These are phyloP conservation scores for Lamellibrachia luymesi DNA, from an alignment of 1,140 invertebrate species.

Conservation along the genomic window DNA sequence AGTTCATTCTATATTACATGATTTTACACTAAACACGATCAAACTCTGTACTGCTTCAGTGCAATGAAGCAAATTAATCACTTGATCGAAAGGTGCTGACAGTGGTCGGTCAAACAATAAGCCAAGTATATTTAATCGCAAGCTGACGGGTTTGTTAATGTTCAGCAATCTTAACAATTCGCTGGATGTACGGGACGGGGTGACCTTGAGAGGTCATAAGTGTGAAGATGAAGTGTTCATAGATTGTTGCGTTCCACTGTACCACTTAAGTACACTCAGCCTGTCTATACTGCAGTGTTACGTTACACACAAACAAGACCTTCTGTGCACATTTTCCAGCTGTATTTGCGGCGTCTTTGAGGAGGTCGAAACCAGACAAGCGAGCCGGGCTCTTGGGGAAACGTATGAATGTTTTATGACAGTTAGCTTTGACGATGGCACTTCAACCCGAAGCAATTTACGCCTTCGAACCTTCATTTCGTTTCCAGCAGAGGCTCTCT, in stretches of 20 bases:
- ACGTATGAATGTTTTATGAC: background rate
- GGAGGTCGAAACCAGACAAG: background rate
- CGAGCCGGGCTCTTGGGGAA: background rate
- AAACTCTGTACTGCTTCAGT: too few relatives aligned
- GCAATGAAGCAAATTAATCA: too few relatives aligned
- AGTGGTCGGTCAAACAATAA: too few relatives aligned
- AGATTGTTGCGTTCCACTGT: background rate
- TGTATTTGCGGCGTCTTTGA: background rate
- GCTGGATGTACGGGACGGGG: background rate
- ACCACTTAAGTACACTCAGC: background rate
- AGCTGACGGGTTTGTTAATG: too few relatives aligned
- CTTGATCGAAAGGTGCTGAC: too few relatives aligned
- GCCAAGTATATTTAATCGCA: too few relatives aligned
- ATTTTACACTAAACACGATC: too few relatives aligned
- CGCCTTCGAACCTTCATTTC: background rate
- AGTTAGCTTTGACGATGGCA: background rate
- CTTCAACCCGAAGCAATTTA: background rate
- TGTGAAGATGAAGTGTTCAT: background rate
- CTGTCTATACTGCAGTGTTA: background rate
- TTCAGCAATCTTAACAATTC: background rate
- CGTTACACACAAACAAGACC: background rate
- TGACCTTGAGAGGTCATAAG: background rate
- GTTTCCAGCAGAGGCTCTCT: background rate
- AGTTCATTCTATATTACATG: too few relatives aligned
- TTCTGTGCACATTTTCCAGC: background rate